Evolutionary conservation across 2,113 vertebrate genomes (phyloP).

Genomic region (Gobiocypris rarus): DNA sequence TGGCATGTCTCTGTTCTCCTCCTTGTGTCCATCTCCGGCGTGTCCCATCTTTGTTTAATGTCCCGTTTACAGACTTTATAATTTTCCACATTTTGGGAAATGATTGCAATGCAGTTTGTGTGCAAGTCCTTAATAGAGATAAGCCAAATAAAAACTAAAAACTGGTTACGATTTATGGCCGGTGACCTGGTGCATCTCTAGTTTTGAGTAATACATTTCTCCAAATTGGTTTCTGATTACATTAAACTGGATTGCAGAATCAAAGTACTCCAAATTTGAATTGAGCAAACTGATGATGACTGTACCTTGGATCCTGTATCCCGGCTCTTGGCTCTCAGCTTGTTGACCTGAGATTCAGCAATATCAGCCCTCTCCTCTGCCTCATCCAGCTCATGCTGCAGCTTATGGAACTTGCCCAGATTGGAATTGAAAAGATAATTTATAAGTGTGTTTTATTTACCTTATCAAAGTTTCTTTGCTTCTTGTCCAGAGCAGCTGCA

Average conservation of each 20-base stretch:
- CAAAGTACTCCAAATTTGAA: neutral
- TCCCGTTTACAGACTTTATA: too few species aligned
- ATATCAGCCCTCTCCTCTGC: slow-evolving; percentile 65
- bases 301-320: slow-evolving; percentile 56
- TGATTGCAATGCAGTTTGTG: too few species aligned
- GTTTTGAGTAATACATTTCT: neutral
- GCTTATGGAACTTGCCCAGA: slow-evolving; percentile 64
- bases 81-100: too few species aligned
- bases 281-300: neutral
- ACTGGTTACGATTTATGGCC: too few species aligned
- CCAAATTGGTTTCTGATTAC: neutral
- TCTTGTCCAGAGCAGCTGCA: slow-evolving; percentile 80
- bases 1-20: too few species aligned
- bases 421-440: slow-evolving; percentile 49
- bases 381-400: slow-evolving; percentile 66
- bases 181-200: too few species aligned
- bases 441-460: slow-evolving; percentile 46
- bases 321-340: slow-evolving; percentile 62
- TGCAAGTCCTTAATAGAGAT: too few species aligned
- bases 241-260: neutral
- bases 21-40: too few species aligned
- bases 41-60: too few species aligned
- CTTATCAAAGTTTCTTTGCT: slow-evolving; percentile 86
- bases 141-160: too few species aligned
- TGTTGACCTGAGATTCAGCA: slow-evolving; percentile 65